Conservation (phyloP, 2,797 vertebrate genomes). For the Phrynocephalus forsythii region DNA sequence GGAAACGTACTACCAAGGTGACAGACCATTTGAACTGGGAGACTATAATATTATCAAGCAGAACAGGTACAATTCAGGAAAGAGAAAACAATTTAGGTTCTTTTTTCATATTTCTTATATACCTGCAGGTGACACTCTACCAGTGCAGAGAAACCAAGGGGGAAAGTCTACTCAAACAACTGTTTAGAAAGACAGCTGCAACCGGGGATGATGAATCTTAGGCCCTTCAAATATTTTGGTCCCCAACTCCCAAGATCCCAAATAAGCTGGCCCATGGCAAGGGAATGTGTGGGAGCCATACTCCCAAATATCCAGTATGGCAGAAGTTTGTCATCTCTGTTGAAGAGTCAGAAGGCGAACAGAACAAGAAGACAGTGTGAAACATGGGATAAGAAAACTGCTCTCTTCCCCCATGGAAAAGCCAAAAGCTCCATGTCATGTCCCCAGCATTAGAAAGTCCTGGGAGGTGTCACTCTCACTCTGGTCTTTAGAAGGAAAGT, state of each 20-base stretch:
- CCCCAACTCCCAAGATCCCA: neutral
- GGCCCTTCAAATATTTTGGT: neutral
- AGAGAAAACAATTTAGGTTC: neutral
- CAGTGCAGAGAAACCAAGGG: neutral
- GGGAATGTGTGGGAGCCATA: neutral
- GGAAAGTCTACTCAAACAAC: neutral
- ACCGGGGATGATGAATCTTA: neutral
- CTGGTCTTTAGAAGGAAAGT: neutral
- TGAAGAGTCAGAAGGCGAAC: too few relatives aligned
- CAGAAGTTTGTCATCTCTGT: neutral
- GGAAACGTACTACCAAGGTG: too few relatives aligned
- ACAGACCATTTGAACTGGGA: too few relatives aligned
- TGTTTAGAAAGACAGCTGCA: neutral
- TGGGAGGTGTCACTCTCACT: neutral
- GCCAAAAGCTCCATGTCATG: neutral
- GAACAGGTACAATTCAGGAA: neutral
- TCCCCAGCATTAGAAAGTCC: neutral
- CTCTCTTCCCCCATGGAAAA: neutral
- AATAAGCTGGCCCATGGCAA: neutral
- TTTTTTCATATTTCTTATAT: slow-evolving; percentile 4
- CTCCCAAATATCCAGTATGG: neutral
- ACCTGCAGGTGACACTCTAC: neutral
- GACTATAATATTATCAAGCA: too few relatives aligned
- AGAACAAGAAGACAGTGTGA: neutral
- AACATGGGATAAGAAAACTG: neutral